Percentiles rank a stretch among this genome's conserved stretches.
Conservation (phyloP, 2,888 invertebrate genomes). For the Carterocephalus palaemon region DNA sequence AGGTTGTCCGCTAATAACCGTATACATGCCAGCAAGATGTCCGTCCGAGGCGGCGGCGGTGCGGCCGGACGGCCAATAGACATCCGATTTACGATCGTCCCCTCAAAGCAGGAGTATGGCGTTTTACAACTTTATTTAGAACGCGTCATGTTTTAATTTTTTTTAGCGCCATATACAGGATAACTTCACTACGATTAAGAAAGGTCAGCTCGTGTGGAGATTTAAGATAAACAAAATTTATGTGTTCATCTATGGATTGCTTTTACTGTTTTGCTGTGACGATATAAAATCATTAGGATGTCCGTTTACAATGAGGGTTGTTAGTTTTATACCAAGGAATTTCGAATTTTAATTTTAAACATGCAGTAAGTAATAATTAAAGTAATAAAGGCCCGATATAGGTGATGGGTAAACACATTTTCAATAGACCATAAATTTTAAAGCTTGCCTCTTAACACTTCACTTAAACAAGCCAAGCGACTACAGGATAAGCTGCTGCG, state of each 20-base stretch:
- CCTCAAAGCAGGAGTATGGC: slow-evolving; percentile 57
- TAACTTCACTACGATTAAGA: not conserved
- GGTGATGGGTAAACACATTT: too few relatives aligned
- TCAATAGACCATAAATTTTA: too few relatives aligned
- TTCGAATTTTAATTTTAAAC: too few relatives aligned
- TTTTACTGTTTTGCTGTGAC: not conserved
- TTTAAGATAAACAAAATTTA: slow-evolving; percentile 18
- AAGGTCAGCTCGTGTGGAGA: slow-evolving; percentile 12
- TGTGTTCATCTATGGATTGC: slow-evolving; percentile 4
- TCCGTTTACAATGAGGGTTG: too few relatives aligned
- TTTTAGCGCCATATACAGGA: slow-evolving; percentile 36
- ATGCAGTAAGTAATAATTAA: too few relatives aligned
- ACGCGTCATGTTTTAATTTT: slow-evolving; percentile 47
- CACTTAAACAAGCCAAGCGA: too few relatives aligned
- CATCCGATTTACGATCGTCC: slow-evolving; percentile 63
- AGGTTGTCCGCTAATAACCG: slow-evolving; percentile 61
- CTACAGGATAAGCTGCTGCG: too few relatives aligned
- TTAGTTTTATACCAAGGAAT: too few relatives aligned
- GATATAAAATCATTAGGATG: slow-evolving; percentile 4
- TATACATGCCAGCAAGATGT: slow-evolving; percentile 56
- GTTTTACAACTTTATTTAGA: slow-evolving; percentile 72
- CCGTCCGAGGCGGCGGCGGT: slow-evolving; percentile 48
- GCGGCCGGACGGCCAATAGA: slow-evolving; percentile 52
- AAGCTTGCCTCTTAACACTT: too few relatives aligned
- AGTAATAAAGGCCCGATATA: too few relatives aligned